These are phyloP conservation scores for Nyctibius bracteatus DNA, from an alignment of 2,113 vertebrate species.

Conservation along the genomic window DNA sequence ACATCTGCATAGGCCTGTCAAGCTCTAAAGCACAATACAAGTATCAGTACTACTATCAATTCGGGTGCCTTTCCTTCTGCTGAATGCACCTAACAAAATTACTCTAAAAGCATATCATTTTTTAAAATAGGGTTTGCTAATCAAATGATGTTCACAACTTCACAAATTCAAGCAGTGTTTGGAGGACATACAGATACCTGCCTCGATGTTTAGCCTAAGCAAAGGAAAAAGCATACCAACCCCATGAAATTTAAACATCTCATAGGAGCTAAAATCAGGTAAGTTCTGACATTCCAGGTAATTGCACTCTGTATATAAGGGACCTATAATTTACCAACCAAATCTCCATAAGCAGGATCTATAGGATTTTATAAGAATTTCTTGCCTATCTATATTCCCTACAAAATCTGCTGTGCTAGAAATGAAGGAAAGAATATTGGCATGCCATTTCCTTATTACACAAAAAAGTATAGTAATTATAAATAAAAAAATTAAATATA, in stretches of 20 bases:
- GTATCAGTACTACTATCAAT: background rate
- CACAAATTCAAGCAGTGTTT: background rate
- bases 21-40: background rate
- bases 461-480: background rate
- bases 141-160: background rate
- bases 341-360: background rate
- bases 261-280: background rate
- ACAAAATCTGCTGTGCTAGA: background rate
- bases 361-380: background rate
- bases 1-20: background rate
- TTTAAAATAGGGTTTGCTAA: background rate
- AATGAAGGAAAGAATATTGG: background rate
- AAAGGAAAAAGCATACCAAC: background rate
- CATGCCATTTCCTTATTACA: background rate
- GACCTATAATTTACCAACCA: background rate
- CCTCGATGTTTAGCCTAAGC: background rate
- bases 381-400: background rate
- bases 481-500: background rate
- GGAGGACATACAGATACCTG: background rate
- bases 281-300: background rate
- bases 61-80: background rate
- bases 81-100: background rate
- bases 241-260: background rate
- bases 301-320: background rate
- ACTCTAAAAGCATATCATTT: background rate